A percentile compares a stretch with the other conserved stretches of the same genome.
Conservation (phyloP, 2,113 vertebrate species). For the Ochotona princeps region DNA sequence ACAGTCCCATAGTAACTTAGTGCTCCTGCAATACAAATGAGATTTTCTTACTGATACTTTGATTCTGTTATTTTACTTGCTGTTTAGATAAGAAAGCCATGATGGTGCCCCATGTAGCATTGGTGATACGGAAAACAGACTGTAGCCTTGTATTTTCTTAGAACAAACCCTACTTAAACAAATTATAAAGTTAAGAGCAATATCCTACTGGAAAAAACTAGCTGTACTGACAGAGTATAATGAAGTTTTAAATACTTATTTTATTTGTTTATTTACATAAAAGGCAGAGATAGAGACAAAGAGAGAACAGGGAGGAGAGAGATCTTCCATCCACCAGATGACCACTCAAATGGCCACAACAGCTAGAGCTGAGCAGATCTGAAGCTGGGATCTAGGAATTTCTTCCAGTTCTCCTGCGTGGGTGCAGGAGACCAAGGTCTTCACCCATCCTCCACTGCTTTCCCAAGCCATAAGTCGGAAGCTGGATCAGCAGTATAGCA, state of each 20-base stretch:
- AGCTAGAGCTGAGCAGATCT: too few species aligned
- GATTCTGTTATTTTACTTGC: conserved; percentile 11
- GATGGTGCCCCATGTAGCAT: background rate
- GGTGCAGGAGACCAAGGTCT: too few species aligned
- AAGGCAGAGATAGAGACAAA: too few species aligned
- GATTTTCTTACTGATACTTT: background rate
- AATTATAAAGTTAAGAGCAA: conserved; percentile 1
- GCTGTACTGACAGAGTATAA: background rate
- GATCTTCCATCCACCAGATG: too few species aligned
- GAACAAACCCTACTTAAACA: conserved; percentile 27
- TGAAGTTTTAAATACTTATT: background rate
- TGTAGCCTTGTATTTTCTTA: background rate
- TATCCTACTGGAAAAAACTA: background rate
- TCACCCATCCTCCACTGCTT: too few species aligned
- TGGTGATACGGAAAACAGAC: conserved; percentile 28
- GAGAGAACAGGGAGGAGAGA: too few species aligned
- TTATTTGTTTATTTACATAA: too few species aligned
- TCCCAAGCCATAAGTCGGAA: too few species aligned
- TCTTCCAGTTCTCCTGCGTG: too few species aligned
- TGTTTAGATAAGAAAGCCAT: background rate
- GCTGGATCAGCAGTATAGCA: too few species aligned
- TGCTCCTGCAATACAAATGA: background rate
- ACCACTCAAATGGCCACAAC: too few species aligned
- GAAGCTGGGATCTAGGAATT: too few species aligned
- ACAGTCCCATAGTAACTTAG: conserved; percentile 10